Conservation (phyloP, 2,113 vertebrate genomes). For the Girardinichthys multiradiatus region DNA sequence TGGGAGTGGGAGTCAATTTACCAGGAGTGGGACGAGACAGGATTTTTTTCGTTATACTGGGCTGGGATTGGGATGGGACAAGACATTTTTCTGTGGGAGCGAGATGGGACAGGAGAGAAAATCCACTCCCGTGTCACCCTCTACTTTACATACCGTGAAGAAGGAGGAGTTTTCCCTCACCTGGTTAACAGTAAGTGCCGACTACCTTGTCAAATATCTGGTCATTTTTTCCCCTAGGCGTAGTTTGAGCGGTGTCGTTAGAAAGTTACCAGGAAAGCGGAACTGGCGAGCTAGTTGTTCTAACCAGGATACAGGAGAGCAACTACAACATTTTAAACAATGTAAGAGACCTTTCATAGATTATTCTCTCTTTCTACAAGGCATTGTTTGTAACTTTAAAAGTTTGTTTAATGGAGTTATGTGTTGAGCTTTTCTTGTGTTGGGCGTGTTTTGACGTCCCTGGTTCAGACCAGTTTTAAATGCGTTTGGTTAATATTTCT, state of each 20-base stretch:
- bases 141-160: conserved; percentile 49
- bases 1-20: no score
- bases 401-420: not conserved
- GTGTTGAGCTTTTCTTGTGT: not conserved
- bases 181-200: conserved; percentile 59
- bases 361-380: not conserved
- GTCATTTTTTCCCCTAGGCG: not conserved
- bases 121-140: no score
- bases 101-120: conserved; percentile 73
- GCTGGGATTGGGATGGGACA: no score
- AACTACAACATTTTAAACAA: conserved; percentile 37
- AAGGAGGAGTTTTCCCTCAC: conserved; percentile 60
- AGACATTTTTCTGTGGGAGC: conserved; percentile 25
- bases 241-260: conserved; percentile 18
- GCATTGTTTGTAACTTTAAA: not conserved
- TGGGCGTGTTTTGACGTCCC: conserved; percentile 44
- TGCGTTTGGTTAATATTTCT: not conserved
- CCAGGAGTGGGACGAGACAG: no score
- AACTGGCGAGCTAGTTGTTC: conserved; percentile 56
- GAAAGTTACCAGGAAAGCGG: conserved; percentile 63
- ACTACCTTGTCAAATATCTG: conserved; percentile 24
- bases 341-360: conserved; percentile 55
- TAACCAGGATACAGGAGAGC: not conserved
- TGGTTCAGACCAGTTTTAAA: not conserved
- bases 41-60: no score